These are phyloP conservation scores for Pyrrhosoma nymphula DNA, from an alignment of 2,888 invertebrate genomes.

Conservation along the genomic window DNA sequence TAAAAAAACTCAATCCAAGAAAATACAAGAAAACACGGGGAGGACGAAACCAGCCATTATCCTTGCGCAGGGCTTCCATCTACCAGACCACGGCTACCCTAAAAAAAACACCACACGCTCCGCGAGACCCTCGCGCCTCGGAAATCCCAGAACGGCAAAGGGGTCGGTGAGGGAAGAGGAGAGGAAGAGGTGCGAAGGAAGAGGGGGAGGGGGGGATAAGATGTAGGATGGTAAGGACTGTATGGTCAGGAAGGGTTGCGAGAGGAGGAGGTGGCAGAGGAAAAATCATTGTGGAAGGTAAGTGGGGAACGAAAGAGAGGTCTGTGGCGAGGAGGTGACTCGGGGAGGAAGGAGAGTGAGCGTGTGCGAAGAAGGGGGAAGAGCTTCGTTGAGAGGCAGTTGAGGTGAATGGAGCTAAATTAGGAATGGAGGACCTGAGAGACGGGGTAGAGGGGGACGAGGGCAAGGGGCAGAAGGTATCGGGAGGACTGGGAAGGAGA, in stretches of 20 bases:
- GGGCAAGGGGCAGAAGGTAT: background rate
- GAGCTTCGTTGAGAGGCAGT: background rate
- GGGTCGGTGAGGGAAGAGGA: background rate
- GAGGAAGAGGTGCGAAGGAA: background rate
- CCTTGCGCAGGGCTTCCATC: background rate
- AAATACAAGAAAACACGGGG: background rate
- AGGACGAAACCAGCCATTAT: background rate
- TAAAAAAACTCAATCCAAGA: background rate
- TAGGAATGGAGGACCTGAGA: conserved; percentile 5
- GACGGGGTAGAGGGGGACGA: background rate
- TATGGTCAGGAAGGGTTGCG: background rate
- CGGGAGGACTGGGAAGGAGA: background rate
- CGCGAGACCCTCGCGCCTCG: background rate
- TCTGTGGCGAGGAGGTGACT: background rate
- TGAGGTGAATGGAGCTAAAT: conserved; percentile 39
- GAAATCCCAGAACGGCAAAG: background rate
- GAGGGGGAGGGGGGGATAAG: background rate
- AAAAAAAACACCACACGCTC: background rate
- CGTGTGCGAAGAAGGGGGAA: background rate
- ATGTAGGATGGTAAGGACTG: background rate
- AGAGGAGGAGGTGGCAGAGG: background rate
- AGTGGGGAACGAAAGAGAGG: background rate
- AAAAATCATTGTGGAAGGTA: background rate
- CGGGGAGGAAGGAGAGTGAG: background rate
- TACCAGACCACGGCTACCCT: background rate